Evolutionary conservation across 2,113 vertebrate genomes (phyloP).

Genomic region (Ctenomys sociabilis): DNA sequence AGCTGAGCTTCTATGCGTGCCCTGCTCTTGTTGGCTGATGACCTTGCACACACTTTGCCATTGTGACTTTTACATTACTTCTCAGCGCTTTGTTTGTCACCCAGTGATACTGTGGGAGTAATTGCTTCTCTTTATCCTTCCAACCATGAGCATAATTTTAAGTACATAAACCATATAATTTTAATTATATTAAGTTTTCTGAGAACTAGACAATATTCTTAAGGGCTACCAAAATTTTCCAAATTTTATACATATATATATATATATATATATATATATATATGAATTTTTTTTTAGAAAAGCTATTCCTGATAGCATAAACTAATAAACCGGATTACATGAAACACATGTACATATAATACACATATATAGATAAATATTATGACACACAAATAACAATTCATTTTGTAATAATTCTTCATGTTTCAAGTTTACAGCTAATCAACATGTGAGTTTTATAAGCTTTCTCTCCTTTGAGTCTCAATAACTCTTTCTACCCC

Average conservation of each 20-base stretch:
- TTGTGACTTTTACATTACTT: constrained; percentile 41
- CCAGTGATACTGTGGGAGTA: constrained; percentile 20
- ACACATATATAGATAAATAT: neutral
- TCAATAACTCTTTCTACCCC: neutral
- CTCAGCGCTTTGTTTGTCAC: constrained; percentile 34
- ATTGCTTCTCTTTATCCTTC: constrained; percentile 41
- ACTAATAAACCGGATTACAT: neutral
- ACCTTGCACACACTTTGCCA: constrained; percentile 62
- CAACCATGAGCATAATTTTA: constrained; percentile 10
- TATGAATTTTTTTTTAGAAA: constrained; percentile 54
- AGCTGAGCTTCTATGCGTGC: constrained; percentile 77
- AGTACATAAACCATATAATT: neutral
- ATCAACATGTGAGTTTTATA: constrained; percentile 9
- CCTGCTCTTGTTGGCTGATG: constrained; percentile 72
- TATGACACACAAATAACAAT: neutral
- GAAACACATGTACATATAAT: neutral
- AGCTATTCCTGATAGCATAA: neutral
- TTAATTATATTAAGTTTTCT: constrained; percentile 56
- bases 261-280: neutral
- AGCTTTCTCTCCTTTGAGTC: neutral
- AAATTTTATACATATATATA: neutral
- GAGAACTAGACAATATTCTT: constrained; percentile 57
- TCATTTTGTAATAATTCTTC: neutral
- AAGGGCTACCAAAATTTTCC: neutral
- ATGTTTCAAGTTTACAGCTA: constrained; percentile 29